phyloP scores from a whole-genome alignment of 2,888 invertebrate species.

The Caprella mutica region DNA sequence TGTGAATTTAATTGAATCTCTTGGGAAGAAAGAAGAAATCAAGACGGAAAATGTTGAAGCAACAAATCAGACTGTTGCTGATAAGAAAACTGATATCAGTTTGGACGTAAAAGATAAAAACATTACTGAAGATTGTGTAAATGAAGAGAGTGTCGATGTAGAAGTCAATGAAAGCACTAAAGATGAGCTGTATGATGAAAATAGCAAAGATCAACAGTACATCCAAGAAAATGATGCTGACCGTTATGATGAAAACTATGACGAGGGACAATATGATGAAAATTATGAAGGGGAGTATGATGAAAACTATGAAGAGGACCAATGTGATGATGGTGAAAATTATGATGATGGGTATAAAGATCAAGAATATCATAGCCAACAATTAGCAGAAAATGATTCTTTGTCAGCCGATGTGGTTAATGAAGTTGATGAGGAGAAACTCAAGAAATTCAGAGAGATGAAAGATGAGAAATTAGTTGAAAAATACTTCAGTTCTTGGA shows the following conservation, averaged over 20 bases:
- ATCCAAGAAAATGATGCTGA: background rate
- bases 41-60: background rate
- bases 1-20: no score
- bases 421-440: no score
- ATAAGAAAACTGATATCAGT: background rate
- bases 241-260: background rate
- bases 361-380: no score
- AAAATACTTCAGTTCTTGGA: no score
- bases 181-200: background rate
- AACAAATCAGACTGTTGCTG: background rate
- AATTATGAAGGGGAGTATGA: constrained; percentile 1
- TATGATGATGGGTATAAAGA: no score
- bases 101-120: background rate
- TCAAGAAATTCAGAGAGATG: background rate
- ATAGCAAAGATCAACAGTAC: background rate
- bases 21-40: background rate
- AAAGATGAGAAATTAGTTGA: background rate
- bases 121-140: background rate
- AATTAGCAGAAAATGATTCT: no score
- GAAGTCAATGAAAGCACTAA: background rate
- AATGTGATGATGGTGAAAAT: no score
- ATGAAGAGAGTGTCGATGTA: background rate
- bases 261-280: background rate
- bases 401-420: no score
- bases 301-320: background rate